Percentiles rank a stretch among this genome's conserved stretches.
Evolutionary conservation across 1,140 invertebrate species (phyloP).

Genomic region (Hyposmocoma kahamanoa): DNA sequence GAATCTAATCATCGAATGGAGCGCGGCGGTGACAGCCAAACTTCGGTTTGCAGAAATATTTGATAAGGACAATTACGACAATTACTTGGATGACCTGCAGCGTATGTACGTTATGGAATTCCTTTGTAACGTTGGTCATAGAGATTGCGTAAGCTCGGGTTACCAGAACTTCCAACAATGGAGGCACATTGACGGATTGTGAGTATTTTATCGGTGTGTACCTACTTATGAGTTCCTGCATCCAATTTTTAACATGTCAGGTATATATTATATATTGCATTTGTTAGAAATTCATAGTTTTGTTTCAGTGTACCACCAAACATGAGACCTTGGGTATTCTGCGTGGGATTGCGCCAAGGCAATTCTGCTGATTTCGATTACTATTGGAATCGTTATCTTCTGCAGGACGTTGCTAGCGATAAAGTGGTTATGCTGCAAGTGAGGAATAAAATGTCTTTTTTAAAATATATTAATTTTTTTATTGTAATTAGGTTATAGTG

Average conservation of each 20-base stretch:
- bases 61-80: constrained; percentile 19
- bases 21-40: constrained; percentile 31
- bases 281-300: not conserved
- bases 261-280: not conserved
- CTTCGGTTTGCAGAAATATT: constrained; percentile 39
- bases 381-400: constrained; percentile 68
- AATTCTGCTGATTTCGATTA: constrained; percentile 62
- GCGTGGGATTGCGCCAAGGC: constrained; percentile 70
- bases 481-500: too few relatives aligned
- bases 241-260: too few relatives aligned
- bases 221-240: too few relatives aligned
- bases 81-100: constrained; percentile 49
- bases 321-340: constrained; percentile 76
- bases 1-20: constrained; percentile 31
- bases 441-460: too few relatives aligned
- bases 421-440: constrained; percentile 74
- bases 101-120: constrained; percentile 57
- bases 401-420: constrained; percentile 71
- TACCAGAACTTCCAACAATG: constrained; percentile 44
- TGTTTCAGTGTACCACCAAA: constrained; percentile 67
- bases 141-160: constrained; percentile 48
- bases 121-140: constrained; percentile 62
- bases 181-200: constrained; percentile 39
- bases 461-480: too few relatives aligned
- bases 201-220: constrained; percentile 25